phyloP scores from a whole-genome alignment of 1,140 invertebrate species.

The Drosophila ogumai region DNA sequence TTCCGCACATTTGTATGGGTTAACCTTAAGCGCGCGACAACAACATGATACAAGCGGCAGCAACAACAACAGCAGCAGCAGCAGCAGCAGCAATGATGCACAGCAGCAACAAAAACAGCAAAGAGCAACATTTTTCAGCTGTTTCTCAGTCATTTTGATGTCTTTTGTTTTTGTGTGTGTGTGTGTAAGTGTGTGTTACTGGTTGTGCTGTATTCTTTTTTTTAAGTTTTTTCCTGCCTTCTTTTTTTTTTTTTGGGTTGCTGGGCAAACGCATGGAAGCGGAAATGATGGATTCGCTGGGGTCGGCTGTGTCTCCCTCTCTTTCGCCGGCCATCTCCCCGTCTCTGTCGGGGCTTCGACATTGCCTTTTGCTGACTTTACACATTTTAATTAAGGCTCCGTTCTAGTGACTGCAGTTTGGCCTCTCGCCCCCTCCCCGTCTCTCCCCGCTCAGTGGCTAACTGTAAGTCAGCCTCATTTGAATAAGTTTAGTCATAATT shows the following conservation, averaged over 20 bases:
- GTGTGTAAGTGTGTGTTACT: slow-evolving; percentile 32
- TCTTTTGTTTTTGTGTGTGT: slow-evolving; percentile 29
- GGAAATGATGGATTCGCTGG: slow-evolving; percentile 84
- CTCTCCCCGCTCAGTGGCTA: slow-evolving; percentile 21
- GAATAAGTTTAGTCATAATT: slow-evolving; percentile 83
- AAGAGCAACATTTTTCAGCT: slow-evolving; percentile 76
- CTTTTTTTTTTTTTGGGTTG: slow-evolving; percentile 49
- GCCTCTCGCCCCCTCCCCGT: neutral
- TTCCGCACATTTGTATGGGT: slow-evolving; percentile 32
- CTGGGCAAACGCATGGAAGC: slow-evolving; percentile 81
- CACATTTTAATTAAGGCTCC: slow-evolving; percentile 81
- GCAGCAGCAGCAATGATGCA: slow-evolving; percentile 30
- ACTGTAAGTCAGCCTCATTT: slow-evolving; percentile 80
- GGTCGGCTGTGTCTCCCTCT: slow-evolving; percentile 44
- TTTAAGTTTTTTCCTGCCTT: slow-evolving; percentile 21
- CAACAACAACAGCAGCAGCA: slow-evolving; percentile 35
- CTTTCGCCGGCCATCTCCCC: slow-evolving; percentile 23
- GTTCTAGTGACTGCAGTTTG: slow-evolving; percentile 78
- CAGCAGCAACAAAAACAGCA: slow-evolving; percentile 43
- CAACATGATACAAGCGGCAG: slow-evolving; percentile 34
- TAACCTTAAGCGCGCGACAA: slow-evolving; percentile 50
- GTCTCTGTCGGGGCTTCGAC: slow-evolving; percentile 38
- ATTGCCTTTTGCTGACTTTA: slow-evolving; percentile 69
- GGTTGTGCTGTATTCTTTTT: slow-evolving; percentile 39
- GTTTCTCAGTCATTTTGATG: slow-evolving; percentile 70